phyloP scores from a whole-genome alignment of 2,113 vertebrate genomes.

The Trochalopteron elliotii region DNA sequence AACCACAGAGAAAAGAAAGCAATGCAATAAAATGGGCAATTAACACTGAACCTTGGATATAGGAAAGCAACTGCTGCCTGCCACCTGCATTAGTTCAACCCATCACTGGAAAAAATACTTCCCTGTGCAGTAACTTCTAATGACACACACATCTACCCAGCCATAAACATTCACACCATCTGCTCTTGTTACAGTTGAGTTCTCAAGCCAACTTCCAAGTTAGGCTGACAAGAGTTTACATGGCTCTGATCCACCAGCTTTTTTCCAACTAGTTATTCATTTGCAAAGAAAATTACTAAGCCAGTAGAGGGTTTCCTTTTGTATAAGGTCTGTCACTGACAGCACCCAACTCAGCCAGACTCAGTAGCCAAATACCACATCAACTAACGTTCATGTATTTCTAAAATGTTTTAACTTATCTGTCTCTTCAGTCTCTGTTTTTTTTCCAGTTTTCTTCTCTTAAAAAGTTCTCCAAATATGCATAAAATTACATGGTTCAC shows the following conservation, averaged over 20 bases:
- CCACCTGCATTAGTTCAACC: background rate
- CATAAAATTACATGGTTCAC: background rate
- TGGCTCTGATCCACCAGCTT: slow-evolving; percentile 40
- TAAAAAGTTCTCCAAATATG: background rate
- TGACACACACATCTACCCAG: background rate
- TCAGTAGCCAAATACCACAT: background rate
- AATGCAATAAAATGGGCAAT: slow-evolving; percentile 3
- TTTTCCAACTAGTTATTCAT: slow-evolving; percentile 43
- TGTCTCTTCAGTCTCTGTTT: background rate
- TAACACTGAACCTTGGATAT: slow-evolving; percentile 24
- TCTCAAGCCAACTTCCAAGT: slow-evolving; percentile 43
- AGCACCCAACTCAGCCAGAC: background rate
- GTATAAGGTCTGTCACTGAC: background rate
- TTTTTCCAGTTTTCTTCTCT: background rate
- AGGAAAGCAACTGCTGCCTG: slow-evolving; percentile 15
- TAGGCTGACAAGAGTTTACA: slow-evolving; percentile 31
- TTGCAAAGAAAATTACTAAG: slow-evolving; percentile 23
- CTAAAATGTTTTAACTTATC: background rate
- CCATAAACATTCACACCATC: slow-evolving; percentile 50
- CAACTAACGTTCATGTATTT: background rate
- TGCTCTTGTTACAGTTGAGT: slow-evolving; percentile 29
- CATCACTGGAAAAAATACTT: background rate
- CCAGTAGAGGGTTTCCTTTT: slow-evolving; percentile 2
- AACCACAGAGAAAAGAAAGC: background rate
- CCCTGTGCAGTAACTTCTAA: slow-evolving; percentile 3